phyloP scores from a whole-genome alignment of 2,113 vertebrate genomes.

The Apus apus region DNA sequence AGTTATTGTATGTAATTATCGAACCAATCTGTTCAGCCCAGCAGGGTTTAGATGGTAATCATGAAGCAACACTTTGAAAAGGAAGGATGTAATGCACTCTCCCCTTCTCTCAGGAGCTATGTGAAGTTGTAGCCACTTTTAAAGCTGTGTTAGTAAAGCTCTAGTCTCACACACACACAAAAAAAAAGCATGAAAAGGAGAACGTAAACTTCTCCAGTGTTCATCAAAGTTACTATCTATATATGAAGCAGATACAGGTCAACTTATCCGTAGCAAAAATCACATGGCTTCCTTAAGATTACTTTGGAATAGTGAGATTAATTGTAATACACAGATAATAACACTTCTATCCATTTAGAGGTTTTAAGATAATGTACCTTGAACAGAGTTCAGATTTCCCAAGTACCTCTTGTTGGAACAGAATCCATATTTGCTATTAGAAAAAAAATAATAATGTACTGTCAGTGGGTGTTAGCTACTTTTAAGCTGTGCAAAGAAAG shows the following conservation, averaged over 20 bases:
- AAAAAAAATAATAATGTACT: neutral
- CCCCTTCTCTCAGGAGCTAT: slow-evolving; percentile 64
- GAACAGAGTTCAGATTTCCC: neutral
- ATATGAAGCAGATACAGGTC: neutral
- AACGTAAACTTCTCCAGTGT: neutral
- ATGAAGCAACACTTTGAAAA: slow-evolving; percentile 92
- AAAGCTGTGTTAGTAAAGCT: slow-evolving; percentile 45
- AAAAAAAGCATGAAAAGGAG: neutral
- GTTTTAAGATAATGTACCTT: neutral
- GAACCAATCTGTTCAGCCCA: slow-evolving; percentile 98
- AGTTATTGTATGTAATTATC: slow-evolving; percentile 99
- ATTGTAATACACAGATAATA: neutral
- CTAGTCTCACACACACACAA: slow-evolving; percentile 9
- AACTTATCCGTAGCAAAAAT: neutral
- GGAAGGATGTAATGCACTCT: slow-evolving; percentile 79
- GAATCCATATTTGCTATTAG: neutral
- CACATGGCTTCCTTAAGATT: neutral
- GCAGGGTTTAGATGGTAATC: slow-evolving; percentile 92
- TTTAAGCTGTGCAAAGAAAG: neutral
- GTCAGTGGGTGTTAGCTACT: neutral
- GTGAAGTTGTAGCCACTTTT: slow-evolving; percentile 61
- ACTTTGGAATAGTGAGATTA: neutral
- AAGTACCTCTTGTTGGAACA: neutral
- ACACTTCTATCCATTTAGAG: neutral
- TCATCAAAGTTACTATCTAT: neutral